Evolutionary conservation across 2,797 vertebrate species (phyloP).

Genomic region (Typhlichthys subterraneus): DNA sequence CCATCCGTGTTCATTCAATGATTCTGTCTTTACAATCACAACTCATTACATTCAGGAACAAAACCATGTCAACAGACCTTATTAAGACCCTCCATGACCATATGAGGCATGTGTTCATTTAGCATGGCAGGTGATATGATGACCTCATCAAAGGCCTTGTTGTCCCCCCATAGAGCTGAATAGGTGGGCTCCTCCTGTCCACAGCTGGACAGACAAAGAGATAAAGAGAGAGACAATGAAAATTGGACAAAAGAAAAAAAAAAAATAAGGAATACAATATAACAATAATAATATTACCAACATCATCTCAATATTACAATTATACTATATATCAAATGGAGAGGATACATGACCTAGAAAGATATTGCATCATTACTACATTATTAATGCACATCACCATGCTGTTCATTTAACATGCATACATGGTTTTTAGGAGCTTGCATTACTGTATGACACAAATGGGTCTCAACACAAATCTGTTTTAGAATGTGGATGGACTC

Average conservation of each 20-base stretch:
- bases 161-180: conserved; percentile 98
- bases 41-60: not conserved
- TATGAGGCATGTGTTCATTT: conserved; percentile 95
- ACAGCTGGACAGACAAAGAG: conserved; percentile 78
- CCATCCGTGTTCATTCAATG: too few relatives aligned
- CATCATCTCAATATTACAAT: too few relatives aligned
- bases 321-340: too few relatives aligned
- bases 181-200: conserved; percentile 98
- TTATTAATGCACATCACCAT: too few relatives aligned
- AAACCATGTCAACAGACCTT: conserved; percentile 78
- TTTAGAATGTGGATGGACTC: too few relatives aligned
- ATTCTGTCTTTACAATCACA: too few relatives aligned
- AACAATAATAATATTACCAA: not conserved
- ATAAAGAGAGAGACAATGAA: not conserved
- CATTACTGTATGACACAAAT: too few relatives aligned
- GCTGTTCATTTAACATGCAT: too few relatives aligned
- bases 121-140: conserved; percentile 99
- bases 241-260: not conserved
- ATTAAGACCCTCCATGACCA: conserved; percentile 98
- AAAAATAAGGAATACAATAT: not conserved
- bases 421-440: too few relatives aligned
- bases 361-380: too few relatives aligned
- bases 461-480: too few relatives aligned
- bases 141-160: conserved; percentile 97
- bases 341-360: too few relatives aligned